Conservation (phyloP, 2,888 invertebrate species). For the Zygaena filipendulae region DNA sequence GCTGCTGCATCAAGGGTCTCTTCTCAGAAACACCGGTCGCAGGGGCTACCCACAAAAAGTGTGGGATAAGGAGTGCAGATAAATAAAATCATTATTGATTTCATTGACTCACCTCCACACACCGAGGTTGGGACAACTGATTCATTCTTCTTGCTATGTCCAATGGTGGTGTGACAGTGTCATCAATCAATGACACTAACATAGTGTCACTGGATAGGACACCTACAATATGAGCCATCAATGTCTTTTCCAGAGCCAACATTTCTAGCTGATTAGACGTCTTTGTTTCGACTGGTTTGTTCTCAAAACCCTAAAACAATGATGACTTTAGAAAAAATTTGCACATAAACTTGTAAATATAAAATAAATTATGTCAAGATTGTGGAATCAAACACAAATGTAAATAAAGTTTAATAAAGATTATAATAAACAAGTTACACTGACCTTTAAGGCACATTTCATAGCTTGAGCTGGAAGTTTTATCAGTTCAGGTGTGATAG, state of each 20-base stretch:
- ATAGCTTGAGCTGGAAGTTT: constrained; percentile 79
- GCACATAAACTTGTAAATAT: too few relatives aligned
- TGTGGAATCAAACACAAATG: too few relatives aligned
- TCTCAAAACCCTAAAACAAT: constrained; percentile 50
- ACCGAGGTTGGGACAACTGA: constrained; percentile 46
- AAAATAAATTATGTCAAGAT: too few relatives aligned
- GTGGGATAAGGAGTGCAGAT: too few relatives aligned
- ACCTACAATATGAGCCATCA: constrained; percentile 69
- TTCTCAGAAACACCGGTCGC: too few relatives aligned
- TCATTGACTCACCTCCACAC: constrained; percentile 45
- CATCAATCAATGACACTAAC: constrained; percentile 72
- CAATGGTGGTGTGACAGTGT: constrained; percentile 56
- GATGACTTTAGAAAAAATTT: too few relatives aligned
- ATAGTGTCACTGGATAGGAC: constrained; percentile 59
- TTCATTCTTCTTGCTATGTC: constrained; percentile 68
- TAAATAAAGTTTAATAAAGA: too few relatives aligned
- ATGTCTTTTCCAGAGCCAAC: constrained; percentile 73
- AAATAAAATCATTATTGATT: too few relatives aligned
- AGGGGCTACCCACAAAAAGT: too few relatives aligned
- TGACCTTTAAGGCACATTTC: constrained; percentile 77
- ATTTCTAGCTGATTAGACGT: constrained; percentile 73
- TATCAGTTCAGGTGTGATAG: constrained; percentile 73
- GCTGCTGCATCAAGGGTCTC: too few relatives aligned
- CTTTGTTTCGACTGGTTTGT: constrained; percentile 62
- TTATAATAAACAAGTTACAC: too few relatives aligned